Evolutionary conservation across 2,888 invertebrate genomes (phyloP), one percentile per base, ranked within the genome.

Genomic region (Acanthosoma haemorrhoidale): DNA sequence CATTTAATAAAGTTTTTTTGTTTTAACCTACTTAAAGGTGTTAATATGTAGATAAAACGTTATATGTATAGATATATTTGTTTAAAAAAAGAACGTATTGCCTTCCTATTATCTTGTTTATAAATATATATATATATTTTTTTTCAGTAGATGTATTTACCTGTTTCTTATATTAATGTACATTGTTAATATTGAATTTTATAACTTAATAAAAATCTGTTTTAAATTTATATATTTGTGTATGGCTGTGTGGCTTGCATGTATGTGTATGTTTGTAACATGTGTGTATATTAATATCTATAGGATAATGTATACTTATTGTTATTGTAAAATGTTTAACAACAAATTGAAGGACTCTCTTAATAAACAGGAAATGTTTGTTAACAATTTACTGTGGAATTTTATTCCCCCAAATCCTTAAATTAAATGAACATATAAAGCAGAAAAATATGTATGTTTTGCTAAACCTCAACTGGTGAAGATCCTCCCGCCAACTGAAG

Each of bases 271-370:
- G 34, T 38, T 21, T 38, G 61, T 38, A 61, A 25, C 61, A 61
- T 11, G 25, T 61, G 25, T 38, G 32, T 31, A 34, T 38, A 61
- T 38, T 32, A 61, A 61, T 38, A 34, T 36, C 31, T 15, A 61
- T 38, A 8, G 36, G 36, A 61, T 15, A 21, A 51, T 61, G 61
- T 61, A 61, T 34, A 61, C 38, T 15, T 61, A 38, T 36, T 61
- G 38, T 61, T 61, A 61, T 29, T 36, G n/a, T 61, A n/a, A 38
- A 61, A 38, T 38, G 38, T 61, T 38, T 61, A 60, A 36, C 34
- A 32, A 60, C 32, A 61, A 18, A 38, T 41, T 61, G 34, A 25
- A 61, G 36, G 61, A 34, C 38, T 61, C 34, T 61, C 36, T 61
- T 61, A 61, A 38, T 60, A 34, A 60, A 38, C 32, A 34, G 36